These are phyloP conservation scores for Xanthorhoe spadicearia DNA, from an alignment of 2,888 invertebrate genomes.

Conservation along the genomic window DNA sequence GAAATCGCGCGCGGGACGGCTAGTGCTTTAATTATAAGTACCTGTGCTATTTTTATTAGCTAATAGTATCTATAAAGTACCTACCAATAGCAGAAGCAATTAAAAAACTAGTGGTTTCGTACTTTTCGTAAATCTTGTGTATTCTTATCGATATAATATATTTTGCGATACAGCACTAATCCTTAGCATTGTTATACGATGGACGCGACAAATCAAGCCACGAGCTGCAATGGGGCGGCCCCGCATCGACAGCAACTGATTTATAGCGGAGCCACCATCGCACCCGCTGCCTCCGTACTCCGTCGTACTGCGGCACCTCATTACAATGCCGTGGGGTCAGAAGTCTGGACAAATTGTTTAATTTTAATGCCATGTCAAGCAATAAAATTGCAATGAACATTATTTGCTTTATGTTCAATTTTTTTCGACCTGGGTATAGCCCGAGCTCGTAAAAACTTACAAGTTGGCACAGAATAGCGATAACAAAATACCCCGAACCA, in stretches of 20 bases:
- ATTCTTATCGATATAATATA: conserved; percentile 35
- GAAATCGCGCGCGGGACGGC: too few species aligned
- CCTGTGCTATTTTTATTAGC: too few species aligned
- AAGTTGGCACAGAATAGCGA: conserved; percentile 19
- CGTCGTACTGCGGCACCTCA: too few species aligned
- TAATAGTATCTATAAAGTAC: too few species aligned
- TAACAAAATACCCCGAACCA: conserved; percentile 50
- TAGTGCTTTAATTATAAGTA: too few species aligned
- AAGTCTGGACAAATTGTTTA: conserved; percentile 40
- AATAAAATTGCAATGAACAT: conserved; percentile 33
- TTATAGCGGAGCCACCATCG: conserved; percentile 76
- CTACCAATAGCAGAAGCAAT: too few species aligned
- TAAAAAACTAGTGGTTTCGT: too few species aligned
- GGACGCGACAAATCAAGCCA: conserved; percentile 82
- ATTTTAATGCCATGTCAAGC: conserved; percentile 35
- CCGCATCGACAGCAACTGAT: conserved; percentile 82
- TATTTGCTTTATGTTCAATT: neutral
- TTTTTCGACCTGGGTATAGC: neutral
- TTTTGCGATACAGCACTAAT: conserved; percentile 37
- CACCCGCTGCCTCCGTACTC: conserved; percentile 50
- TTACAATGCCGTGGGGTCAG: conserved; percentile 37
- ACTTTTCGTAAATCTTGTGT: neutral
- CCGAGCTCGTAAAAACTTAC: neutral
- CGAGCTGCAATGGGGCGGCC: conserved; percentile 78
- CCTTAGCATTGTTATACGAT: conserved; percentile 67